These are phyloP conservation scores for Rhyacichthys aspro DNA, from an alignment of 2,797 vertebrate species.

Conservation along the genomic window DNA sequence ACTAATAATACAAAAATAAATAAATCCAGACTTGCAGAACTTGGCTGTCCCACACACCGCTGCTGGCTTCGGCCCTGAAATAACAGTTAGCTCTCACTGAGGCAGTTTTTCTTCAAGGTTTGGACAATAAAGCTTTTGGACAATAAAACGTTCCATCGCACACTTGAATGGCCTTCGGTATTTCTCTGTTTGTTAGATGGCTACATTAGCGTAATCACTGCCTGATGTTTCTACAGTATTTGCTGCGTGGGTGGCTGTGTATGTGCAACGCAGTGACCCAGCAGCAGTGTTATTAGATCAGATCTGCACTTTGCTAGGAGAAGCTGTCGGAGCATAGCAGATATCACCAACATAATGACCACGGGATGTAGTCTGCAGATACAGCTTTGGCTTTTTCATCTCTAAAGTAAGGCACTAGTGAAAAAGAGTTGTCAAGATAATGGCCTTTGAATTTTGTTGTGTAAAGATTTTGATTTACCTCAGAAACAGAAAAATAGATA, in stretches of 20 bases:
- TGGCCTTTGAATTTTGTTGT: too few species aligned
- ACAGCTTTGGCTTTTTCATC: too few species aligned
- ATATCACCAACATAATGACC: constrained; percentile 5
- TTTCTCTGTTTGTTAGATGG: constrained; percentile 60
- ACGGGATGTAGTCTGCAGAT: not conserved
- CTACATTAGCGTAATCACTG: constrained; percentile 65
- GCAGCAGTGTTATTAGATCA: constrained; percentile 27
- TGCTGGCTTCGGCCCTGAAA: constrained; percentile 64
- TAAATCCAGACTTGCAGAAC: constrained; percentile 45
- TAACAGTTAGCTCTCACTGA: constrained; percentile 69
- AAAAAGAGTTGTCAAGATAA: too few species aligned
- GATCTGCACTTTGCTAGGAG: constrained; percentile 26
- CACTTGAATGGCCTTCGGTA: constrained; percentile 58
- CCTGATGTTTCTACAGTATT: constrained; percentile 56
- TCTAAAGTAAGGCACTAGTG: too few species aligned
- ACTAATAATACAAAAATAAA: constrained; percentile 58
- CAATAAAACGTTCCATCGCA: constrained; percentile 58
- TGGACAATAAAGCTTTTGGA: constrained; percentile 63
- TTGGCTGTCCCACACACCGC: constrained; percentile 40
- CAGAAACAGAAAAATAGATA: too few species aligned
- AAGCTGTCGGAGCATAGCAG: constrained; percentile 47
- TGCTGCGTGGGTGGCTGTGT: constrained; percentile 21
- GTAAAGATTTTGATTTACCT: too few species aligned
- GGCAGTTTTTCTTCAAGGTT: constrained; percentile 61
- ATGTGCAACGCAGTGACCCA: constrained; percentile 42